Conservation (phyloP, 2,888 invertebrate genomes). For the Gastrophysa polygoni region DNA sequence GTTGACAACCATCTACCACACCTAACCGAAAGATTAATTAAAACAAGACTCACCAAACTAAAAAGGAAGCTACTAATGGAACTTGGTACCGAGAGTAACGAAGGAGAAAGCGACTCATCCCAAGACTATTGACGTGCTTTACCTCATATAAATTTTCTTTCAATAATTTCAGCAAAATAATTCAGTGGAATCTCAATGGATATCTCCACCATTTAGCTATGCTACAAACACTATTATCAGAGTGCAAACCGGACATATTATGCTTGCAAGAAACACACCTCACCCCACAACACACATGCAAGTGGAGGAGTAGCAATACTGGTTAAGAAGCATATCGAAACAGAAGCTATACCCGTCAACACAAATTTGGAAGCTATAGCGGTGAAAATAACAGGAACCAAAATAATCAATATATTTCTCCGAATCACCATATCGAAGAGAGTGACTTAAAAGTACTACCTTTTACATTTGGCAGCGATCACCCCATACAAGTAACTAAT, state of each 20-base stretch:
- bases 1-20: not conserved
- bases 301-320: not conserved
- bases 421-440: not conserved
- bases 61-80: not conserved
- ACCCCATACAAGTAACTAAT: not conserved
- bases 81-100: not conserved
- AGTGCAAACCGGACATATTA: not conserved
- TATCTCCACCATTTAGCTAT: not conserved
- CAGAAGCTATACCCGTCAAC: not conserved
- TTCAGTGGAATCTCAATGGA: constrained; percentile 11
- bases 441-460: not conserved
- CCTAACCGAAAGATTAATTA: not conserved
- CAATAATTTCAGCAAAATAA: too few species aligned
- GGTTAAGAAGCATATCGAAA: not conserved
- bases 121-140: not conserved
- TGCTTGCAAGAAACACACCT: not conserved
- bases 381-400: not conserved
- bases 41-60: not conserved
- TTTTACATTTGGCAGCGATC: not conserved
- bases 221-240: not conserved
- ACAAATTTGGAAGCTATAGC: not conserved
- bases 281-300: not conserved
- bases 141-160: too few species aligned
- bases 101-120: not conserved
- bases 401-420: not conserved